A percentile compares a stretch with the other conserved stretches of the same genome.
Conservation (phyloP, 2,888 invertebrate genomes). For the Amiota mariae region DNA sequence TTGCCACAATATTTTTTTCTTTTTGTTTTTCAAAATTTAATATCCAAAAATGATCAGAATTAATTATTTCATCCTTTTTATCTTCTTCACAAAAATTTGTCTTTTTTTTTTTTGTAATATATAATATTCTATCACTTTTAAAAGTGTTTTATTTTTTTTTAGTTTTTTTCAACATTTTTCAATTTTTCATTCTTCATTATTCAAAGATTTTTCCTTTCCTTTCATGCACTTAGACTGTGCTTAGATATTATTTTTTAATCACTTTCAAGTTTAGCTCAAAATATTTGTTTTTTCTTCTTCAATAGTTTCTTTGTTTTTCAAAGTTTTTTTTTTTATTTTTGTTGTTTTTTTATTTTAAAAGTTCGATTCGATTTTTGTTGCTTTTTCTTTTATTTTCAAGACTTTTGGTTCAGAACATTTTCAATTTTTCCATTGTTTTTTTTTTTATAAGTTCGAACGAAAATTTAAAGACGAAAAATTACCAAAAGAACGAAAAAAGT, state of each 20-base stretch:
- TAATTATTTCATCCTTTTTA: too few species aligned
- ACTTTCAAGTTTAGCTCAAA: not conserved
- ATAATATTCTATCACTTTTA: conserved; percentile 8
- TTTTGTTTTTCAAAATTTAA: too few species aligned
- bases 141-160: conserved; percentile 31
- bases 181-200: not conserved
- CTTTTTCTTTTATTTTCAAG: conserved; percentile 43
- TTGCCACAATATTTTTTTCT: too few species aligned
- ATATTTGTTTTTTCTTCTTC: conserved; percentile 9
- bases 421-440: conserved; percentile 13
- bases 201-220: not conserved
- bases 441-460: conserved; percentile 50
- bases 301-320: conserved; percentile 6
- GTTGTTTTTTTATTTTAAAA: too few species aligned
- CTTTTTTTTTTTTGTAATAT: conserved; percentile 1
- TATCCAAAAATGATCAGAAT: too few species aligned
- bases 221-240: too few species aligned
- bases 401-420: conserved; percentile 55
- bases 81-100: too few species aligned
- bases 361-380: conserved; percentile 27
- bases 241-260: too few species aligned
- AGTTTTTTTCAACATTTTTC: not conserved
- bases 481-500: conserved; percentile 59
- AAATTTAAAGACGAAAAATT: conserved; percentile 63
- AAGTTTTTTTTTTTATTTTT: conserved; percentile 4